Evolutionary conservation across 2,888 invertebrate genomes (phyloP), one percentile per base, ranked within the genome.

Genomic region (Diplazon laetatorius): DNA sequence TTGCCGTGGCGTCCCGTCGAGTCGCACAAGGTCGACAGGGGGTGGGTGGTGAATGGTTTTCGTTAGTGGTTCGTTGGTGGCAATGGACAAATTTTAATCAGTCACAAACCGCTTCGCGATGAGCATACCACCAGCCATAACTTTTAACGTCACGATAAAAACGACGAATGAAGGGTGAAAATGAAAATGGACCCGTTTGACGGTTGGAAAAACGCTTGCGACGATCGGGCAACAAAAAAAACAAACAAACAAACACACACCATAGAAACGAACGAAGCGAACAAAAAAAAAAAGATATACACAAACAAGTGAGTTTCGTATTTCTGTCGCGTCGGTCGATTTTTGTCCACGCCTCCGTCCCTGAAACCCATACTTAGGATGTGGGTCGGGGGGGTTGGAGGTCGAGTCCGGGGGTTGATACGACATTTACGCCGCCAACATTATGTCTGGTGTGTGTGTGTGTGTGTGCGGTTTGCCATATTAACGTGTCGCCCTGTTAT

Each of bases 131-230:
- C 81, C 84, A 80, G 78, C 80, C 86, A 85, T 88, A 87, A 87
- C 87, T 87, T 88, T 88, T 87, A 87, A 88, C 85, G 85, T 84
- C 82, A 83, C 83, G 85, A 87, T 88, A 87, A 87, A 87, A 86
- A 84, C 82, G 74, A n/a, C 68, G 68, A 72, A 78, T 72, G n/a
- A 68, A 72, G 75, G 69, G 76, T 83, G 86, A 84, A 87, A 88
- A 88, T 88, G 85, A 87, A 88, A 88, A 88, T 87, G 84, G 81
- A 78, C 37, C 79, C n/a, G n/a, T 78, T 65, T 39, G 74, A 72
- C 66, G 52, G 59, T 63, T 68, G 68, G 76, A 35, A 59, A 66
- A 22, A 60, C 60, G 70, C 63, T 55, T 55, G 14, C 30, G 55
- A 55, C 35, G 30, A 35, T 55, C 20, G 10, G 55, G 60, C 46